These are phyloP conservation scores for Sarcophaga variegata DNA, from an alignment of 2,888 invertebrate genomes.

Conservation along the genomic window DNA sequence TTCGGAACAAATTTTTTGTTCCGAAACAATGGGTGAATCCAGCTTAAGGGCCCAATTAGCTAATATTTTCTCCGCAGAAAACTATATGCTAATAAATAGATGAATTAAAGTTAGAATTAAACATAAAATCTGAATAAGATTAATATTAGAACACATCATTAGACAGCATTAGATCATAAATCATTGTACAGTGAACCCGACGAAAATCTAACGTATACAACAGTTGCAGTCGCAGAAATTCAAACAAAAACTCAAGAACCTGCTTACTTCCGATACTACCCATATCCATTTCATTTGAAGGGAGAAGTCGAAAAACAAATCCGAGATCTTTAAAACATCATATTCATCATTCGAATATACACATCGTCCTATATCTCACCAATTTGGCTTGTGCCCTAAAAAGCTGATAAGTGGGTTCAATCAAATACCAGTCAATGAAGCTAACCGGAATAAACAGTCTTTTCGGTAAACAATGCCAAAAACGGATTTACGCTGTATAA, in stretches of 20 bases:
- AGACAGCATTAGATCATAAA: neutral
- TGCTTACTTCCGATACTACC: slow-evolving; percentile 21
- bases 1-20: too few relatives aligned
- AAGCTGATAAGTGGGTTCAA: slow-evolving; percentile 32
- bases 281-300: slow-evolving; percentile 32
- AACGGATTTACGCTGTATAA: slow-evolving; percentile 25
- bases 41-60: neutral
- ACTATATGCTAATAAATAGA: neutral
- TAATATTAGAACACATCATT: slow-evolving; percentile 11
- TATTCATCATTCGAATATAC: slow-evolving; percentile 14
- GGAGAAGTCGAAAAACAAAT: slow-evolving; percentile 40
- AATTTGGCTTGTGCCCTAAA: slow-evolving; percentile 17
- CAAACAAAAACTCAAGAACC: slow-evolving; percentile 15
- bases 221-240: slow-evolving; percentile 26
- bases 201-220: neutral
- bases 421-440: slow-evolving; percentile 26
- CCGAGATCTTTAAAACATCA: neutral
- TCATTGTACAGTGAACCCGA: neutral
- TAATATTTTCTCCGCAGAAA: too few relatives aligned
- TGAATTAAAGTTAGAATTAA: neutral
- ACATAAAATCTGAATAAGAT: slow-evolving; percentile 13
- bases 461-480: slow-evolving; percentile 25
- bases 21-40: too few relatives aligned
- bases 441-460: slow-evolving; percentile 20
- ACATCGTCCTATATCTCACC: slow-evolving; percentile 24